phyloP scores from a whole-genome alignment of 2,888 invertebrate genomes.

The Dysmachus trigonus region DNA sequence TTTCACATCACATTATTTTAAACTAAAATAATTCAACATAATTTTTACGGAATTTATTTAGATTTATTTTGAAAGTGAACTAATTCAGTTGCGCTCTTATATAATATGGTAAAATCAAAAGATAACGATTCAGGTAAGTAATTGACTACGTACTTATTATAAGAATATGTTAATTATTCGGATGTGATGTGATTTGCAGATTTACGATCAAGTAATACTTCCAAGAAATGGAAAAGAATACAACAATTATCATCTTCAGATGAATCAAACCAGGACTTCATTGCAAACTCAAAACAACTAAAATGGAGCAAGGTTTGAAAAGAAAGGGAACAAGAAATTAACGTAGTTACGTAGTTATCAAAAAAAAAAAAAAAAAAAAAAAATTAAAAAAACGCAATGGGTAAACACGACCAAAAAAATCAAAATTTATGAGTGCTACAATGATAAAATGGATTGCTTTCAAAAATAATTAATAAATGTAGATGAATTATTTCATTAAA shows the following conservation, averaged over 20 bases:
- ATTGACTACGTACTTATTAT: conserved; percentile 19
- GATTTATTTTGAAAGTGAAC: no score
- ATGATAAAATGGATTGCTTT: conserved; percentile 29
- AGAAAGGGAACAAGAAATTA: no score
- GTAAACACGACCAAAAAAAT: no score
- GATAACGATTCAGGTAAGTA: background rate
- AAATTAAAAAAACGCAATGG: no score
- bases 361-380: background rate
- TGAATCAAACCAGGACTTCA: background rate
- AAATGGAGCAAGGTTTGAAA: background rate
- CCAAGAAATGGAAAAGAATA: background rate
- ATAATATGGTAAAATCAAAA: background rate
- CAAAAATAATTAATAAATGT: conserved; percentile 15
- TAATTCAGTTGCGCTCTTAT: background rate
- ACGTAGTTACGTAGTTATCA: background rate
- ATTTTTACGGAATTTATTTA: no score
- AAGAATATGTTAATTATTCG: conserved; percentile 9
- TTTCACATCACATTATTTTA: no score
- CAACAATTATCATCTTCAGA: background rate
- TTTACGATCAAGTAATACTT: background rate
- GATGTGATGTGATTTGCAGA: background rate
- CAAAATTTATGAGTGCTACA: no score
- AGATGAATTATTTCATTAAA: conserved; percentile 26
- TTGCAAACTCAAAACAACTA: background rate
- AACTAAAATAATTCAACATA: no score